Evolutionary conservation across 2,888 invertebrate species (phyloP).

Genomic region (Minunthozetes semirufus): DNA sequence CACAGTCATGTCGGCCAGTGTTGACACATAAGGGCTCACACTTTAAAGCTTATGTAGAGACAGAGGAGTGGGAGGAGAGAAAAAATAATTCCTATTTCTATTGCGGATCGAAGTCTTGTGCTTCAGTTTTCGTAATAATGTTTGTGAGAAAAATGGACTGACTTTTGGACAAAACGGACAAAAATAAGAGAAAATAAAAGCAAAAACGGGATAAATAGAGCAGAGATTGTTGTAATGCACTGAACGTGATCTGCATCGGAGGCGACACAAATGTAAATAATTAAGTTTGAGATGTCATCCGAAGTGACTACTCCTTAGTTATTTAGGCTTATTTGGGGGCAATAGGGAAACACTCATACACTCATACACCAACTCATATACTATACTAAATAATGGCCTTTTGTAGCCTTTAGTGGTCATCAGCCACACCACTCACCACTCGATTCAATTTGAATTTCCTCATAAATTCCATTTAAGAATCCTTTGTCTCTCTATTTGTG

Average conservation of each 20-base stretch:
- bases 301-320: conserved; percentile 10
- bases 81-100: background rate
- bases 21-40: conserved; percentile 19
- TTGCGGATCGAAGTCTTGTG: background rate
- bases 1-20: background rate
- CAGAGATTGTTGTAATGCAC: conserved; percentile 25
- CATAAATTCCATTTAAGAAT: background rate
- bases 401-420: background rate
- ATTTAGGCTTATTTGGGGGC: background rate
- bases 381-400: background rate
- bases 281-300: conserved; percentile 26
- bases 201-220: background rate
- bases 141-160: background rate
- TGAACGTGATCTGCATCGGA: conserved; percentile 20
- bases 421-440: conserved; percentile 2
- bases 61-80: background rate
- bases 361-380: too few species aligned
- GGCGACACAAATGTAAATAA: conserved; percentile 21
- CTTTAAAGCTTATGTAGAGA: background rate
- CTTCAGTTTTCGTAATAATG: background rate
- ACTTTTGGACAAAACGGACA: background rate
- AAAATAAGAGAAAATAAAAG: background rate
- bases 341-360: too few species aligned
- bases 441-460: background rate
- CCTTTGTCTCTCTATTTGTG: background rate